phyloP scores from a whole-genome alignment of 2,888 invertebrate species.

The Catotricha subobsoleta region DNA sequence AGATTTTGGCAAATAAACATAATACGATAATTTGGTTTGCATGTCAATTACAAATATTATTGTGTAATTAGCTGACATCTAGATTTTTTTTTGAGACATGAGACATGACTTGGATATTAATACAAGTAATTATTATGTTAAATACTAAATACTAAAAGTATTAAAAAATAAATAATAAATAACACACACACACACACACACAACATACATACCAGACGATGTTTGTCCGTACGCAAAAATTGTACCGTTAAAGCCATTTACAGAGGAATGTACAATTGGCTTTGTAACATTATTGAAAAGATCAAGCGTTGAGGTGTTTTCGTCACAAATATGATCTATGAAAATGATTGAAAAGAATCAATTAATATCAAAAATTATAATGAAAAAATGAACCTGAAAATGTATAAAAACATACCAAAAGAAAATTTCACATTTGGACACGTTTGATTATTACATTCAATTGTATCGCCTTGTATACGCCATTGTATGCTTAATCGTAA shows the following conservation, averaged over 20 bases:
- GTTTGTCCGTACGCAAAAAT: conserved; percentile 88
- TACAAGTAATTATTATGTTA: neutral
- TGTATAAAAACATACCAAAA: conserved; percentile 26
- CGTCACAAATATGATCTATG: conserved; percentile 55
- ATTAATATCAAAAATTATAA: conserved; percentile 1
- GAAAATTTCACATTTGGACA: conserved; percentile 6
- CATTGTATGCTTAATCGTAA: conserved; percentile 39
- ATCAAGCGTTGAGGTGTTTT: conserved; percentile 36
- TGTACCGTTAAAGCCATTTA: conserved; percentile 67
- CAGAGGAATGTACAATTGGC: conserved; percentile 51
- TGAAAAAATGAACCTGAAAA: neutral
- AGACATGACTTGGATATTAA: too few species aligned
- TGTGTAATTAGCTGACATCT: too few species aligned
- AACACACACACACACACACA: too few species aligned
- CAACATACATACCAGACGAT: conserved; percentile 44
- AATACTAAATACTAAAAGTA: too few species aligned
- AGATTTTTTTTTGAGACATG: too few species aligned
- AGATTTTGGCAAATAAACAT: too few species aligned
- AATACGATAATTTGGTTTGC: too few species aligned
- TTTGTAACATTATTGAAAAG: conserved; percentile 50
- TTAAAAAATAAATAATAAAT: too few species aligned
- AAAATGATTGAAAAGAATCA: conserved; percentile 5
- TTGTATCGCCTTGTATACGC: conserved; percentile 39
- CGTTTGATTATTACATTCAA: conserved; percentile 23
- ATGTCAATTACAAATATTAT: too few species aligned